phyloP scores from a whole-genome alignment of 2,888 invertebrate species.

The Conus canariensis region DNA sequence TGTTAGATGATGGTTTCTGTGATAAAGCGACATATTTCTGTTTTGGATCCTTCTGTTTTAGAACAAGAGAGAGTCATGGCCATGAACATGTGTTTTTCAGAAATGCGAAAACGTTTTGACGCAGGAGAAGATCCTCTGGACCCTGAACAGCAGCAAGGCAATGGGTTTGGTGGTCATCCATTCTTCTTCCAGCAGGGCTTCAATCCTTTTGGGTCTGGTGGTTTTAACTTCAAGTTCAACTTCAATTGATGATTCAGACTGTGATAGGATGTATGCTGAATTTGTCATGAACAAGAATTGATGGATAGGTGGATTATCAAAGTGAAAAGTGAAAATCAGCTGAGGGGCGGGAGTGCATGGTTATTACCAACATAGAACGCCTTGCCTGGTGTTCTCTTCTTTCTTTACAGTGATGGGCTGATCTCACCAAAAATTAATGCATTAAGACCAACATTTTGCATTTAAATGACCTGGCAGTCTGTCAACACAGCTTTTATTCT shows the following conservation, averaged over 20 bases:
- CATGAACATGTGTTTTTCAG: conserved; percentile 82
- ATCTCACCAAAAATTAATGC: no score
- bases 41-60: no score
- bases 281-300: neutral
- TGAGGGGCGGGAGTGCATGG: neutral
- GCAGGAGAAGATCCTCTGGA: conserved; percentile 97
- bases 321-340: neutral
- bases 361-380: no score
- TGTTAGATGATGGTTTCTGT: no score
- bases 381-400: no score
- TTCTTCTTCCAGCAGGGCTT: conserved; percentile 76
- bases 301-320: neutral
- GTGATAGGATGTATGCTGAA: neutral
- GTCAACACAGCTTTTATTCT: no score
- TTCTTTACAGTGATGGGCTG: no score
- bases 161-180: conserved; percentile 60
- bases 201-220: conserved; percentile 82
- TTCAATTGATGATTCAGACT: conserved; percentile 84
- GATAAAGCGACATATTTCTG: no score
- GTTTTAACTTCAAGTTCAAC: conserved; percentile 97
- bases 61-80: neutral
- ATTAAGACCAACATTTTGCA: no score
- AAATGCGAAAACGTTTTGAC: conserved; percentile 96
- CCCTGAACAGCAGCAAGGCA: conserved; percentile 86
- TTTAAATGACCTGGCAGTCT: no score